These are phyloP conservation scores for Bettongia penicillata DNA, from an alignment of 2,113 vertebrate genomes.

Conservation along the genomic window DNA sequence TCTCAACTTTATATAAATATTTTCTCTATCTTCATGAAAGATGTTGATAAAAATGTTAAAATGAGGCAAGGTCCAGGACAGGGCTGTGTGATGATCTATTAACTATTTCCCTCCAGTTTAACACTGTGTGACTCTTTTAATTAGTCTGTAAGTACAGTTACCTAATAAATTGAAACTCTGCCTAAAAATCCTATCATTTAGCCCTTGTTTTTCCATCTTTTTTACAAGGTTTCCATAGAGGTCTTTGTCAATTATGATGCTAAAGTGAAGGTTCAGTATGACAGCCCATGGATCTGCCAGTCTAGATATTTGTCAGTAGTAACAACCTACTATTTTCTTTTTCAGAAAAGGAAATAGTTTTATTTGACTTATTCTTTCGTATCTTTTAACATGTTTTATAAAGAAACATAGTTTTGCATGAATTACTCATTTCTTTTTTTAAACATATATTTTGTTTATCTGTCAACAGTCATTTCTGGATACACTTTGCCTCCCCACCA, in stretches of 20 bases:
- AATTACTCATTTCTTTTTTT: neutral
- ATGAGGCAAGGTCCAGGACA: neutral
- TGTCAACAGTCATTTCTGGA: neutral
- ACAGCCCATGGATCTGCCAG: neutral
- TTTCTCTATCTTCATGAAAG: neutral
- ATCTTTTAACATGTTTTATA: neutral
- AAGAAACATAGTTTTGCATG: neutral
- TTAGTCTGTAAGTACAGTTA: neutral
- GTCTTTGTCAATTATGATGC: neutral
- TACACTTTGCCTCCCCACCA: neutral
- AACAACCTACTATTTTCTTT: neutral
- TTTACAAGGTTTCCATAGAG: neutral
- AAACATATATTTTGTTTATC: neutral
- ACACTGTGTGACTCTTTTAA: neutral
- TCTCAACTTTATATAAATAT: neutral
- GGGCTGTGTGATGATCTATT: neutral
- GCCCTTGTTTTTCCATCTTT: neutral
- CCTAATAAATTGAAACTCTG: neutral
- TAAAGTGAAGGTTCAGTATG: neutral
- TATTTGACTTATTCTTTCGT: neutral
- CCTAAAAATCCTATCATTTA: neutral
- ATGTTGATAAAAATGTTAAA: neutral
- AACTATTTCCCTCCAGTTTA: neutral
- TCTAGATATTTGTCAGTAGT: neutral
- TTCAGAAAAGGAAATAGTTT: neutral